phyloP scores from a whole-genome alignment of 2,888 invertebrate genomes.

The Heliconius sara region DNA sequence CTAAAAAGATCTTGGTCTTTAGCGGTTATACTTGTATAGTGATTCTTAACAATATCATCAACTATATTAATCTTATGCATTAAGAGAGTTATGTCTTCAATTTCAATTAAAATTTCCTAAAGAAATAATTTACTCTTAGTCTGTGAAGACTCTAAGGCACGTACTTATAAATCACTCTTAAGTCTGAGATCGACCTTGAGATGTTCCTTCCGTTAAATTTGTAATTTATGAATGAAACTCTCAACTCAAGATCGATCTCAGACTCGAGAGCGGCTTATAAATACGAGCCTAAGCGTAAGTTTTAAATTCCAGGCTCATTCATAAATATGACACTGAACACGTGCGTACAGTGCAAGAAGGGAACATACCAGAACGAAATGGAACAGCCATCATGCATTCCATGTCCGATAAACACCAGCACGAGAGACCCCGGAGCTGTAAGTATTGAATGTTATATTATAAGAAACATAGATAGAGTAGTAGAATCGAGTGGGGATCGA shows the following conservation, averaged over 20 bases:
- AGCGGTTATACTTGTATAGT: constrained; percentile 1
- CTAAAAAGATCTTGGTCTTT: not conserved
- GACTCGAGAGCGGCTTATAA: too few species aligned
- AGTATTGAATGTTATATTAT: constrained; percentile 63
- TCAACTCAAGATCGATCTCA: too few species aligned
- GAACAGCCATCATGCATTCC: constrained; percentile 94
- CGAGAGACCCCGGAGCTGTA: constrained; percentile 91
- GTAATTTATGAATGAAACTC: too few species aligned
- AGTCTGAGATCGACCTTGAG: too few species aligned
- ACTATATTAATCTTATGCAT: not conserved
- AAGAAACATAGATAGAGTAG: not conserved
- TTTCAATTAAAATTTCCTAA: too few species aligned
- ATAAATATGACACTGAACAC: constrained; percentile 93
- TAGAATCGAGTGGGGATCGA: too few species aligned
- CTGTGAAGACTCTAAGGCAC: too few species aligned
- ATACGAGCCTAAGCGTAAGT: not conserved
- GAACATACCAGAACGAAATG: constrained; percentile 94
- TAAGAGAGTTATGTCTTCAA: too few species aligned
- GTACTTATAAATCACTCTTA: too few species aligned
- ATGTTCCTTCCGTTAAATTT: too few species aligned
- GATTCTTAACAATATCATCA: not conserved
- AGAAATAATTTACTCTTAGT: not conserved
- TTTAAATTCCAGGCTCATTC: constrained; percentile 86
- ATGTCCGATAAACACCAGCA: constrained; percentile 96
- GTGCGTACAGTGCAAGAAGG: constrained; percentile 94